Base-by-base conservation (phyloP, 2,113 vertebrate species). In the Alosa alosa region DNA sequence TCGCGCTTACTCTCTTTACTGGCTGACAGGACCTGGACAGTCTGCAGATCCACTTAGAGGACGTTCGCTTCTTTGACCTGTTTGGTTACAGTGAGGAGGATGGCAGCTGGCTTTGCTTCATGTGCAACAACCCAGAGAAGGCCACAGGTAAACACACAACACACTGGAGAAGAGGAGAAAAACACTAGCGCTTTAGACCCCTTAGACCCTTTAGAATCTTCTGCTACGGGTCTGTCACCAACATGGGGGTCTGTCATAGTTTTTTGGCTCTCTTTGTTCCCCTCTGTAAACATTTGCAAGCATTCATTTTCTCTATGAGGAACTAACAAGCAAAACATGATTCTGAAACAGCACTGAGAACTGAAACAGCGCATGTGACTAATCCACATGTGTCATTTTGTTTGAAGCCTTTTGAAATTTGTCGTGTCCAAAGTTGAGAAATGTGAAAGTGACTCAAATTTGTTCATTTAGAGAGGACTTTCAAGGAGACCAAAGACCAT, bases 121-220 rank as follows among this genome's bases (percentile, higher is more conserved):
- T 99, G 98, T 99, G 98, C 88, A 99, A 98, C 92, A 96, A 99
- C 93, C 97, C 98, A 0, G 97, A 99, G 84, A 99, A 95, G 90
- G 98, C 98, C 49, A 92, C 96, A 81, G 97, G 98, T 99, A 92
- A 93, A 92, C 36, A 83, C 82, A 81, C 85, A 44, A 18, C 13
- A 55, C 15, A 18, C 15, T 81, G 72, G 68, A 60, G 47, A 13
- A 49, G 46, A 47, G 10, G 46, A 47, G 46, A 47, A 13, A 13
- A 49, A 11, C 83, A 55, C 68, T 60, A 46, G 82, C 86, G 31
- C 57, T 41, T 44, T 44, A 13, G 22, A 84, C n/a, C 15, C 36
- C 39, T 44, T 44, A 13, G 22, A 84, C n/a, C 15, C 36, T 82
- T 39, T 55, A 55, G 52, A 49, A 49, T 5, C 47, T 49, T 49